Evolutionary conservation across 2,797 vertebrate genomes (phyloP), one percentile per base, ranked within the genome.

Genomic region (Vireo griseus): DNA sequence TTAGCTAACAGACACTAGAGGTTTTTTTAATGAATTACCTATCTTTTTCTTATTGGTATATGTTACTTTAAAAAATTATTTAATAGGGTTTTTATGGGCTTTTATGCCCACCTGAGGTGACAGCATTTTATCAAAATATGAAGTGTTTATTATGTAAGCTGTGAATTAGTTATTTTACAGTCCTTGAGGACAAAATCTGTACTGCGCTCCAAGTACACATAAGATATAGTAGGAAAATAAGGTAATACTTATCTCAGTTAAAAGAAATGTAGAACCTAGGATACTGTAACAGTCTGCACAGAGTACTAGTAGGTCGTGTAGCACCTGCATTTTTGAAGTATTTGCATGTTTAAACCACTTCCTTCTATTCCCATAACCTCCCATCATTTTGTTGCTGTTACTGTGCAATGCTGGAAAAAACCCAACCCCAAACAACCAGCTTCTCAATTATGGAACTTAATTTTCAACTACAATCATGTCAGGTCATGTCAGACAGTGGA

Each of bases 281-380:
- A 65, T 86, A 74, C 29, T 44, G 50, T 44, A 86, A 44, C 4
- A 71, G 67, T 87, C 85, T 80, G 12, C 67, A 61, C 39, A 65
- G 47, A 82, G 79, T 77, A 44, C 31, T 22, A 18, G 12, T 71
- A 57, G 31, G 33, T 50, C 68, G 87, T 67, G 61, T 82, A 82
- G 62, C 50, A 77, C 20, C 57, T 77, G 26, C n/a, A 33, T 72
- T 92, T 92, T 74, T 18, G 3, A 93, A 76, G 25, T 48, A 80
- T 94, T 94, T 87, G 28, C 78, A 61, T 88, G 21, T 91, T 80
- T 77, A 92, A 94, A 91, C 26, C 25, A 68, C 54, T 93, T 95
- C 75, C 62, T 87, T 9, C 65, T 93, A 5, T 87, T 96, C 78
- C 24, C 57, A 85, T 29, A 83, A 51, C 42, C 35, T 92, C 67